Percentiles rank a stretch among this genome's conserved stretches.
Conservation (phyloP, 2,797 vertebrate species). For the Enteromius fasciolatus region DNA sequence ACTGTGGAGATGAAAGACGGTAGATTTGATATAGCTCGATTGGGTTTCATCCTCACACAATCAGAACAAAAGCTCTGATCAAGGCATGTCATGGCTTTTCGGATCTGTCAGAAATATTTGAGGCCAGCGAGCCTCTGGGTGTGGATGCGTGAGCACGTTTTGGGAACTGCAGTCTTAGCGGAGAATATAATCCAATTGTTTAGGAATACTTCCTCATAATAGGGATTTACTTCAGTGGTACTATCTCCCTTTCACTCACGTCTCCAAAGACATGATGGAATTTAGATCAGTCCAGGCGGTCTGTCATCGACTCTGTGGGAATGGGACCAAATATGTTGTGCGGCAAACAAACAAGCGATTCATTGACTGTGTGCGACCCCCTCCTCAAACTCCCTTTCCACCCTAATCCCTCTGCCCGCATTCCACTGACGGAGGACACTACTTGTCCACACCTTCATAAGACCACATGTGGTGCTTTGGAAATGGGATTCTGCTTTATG, state of each 20-base stretch:
- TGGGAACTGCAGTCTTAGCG: slow-evolving; percentile 57
- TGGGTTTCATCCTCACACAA: slow-evolving; percentile 3
- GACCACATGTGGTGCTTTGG: slow-evolving; percentile 45
- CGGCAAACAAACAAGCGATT: slow-evolving; percentile 66
- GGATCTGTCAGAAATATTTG: slow-evolving; percentile 12
- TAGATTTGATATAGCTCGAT: background rate
- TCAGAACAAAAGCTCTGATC: slow-evolving; percentile 10
- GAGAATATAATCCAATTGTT: slow-evolving; percentile 80
- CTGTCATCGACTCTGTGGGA: slow-evolving; percentile 68
- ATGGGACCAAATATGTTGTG: slow-evolving; percentile 68
- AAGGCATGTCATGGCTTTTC: background rate
- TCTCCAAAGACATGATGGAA: slow-evolving; percentile 69
- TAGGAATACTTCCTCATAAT: slow-evolving; percentile 91
- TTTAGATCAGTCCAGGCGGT: slow-evolving; percentile 68
- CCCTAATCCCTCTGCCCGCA: slow-evolving; percentile 33
- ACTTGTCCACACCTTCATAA: slow-evolving; percentile 43
- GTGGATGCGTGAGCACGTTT: slow-evolving; percentile 34
- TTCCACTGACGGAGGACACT: slow-evolving; percentile 43
- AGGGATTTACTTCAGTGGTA: slow-evolving; percentile 79
- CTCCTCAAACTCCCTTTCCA: background rate
- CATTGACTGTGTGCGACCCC: slow-evolving; percentile 40
- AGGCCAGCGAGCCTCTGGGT: slow-evolving; percentile 14
- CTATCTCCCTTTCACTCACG: slow-evolving; percentile 73
- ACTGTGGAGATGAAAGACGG: background rate
- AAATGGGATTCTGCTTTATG: slow-evolving; percentile 1